Evolutionary conservation across 2,888 invertebrate species (phyloP), one percentile per base, ranked within the genome.

Genomic region (Fissipunctia ypsillon): DNA sequence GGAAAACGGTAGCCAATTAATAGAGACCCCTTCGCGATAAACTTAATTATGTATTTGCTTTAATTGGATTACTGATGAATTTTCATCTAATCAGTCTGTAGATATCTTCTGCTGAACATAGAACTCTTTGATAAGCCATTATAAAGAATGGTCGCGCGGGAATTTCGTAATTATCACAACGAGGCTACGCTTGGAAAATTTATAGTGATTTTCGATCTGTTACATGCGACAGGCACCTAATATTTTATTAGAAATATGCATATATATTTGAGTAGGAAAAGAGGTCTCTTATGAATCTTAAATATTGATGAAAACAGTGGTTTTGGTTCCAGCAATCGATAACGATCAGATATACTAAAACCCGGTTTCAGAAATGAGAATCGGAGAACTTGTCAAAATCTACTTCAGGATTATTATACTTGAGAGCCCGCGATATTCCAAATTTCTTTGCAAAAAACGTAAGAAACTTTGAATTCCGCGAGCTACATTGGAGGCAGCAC

Each of bases 41-140:
- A 57, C 61, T 75, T 69, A 69, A 75, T 75, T 80, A 84, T n/a
- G n/a, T n/a, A n/a, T 81, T 80, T 75, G 48, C 31, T 75, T 63
- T 81, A 80, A 80, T 80, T 84, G 48, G 54, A 84, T 81, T 50
- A 64, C 81, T 81, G 68, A 54, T 57, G 83, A 84, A 79, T 78
- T 83, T 69, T 22, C 28, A 68, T 68, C 16, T 77, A 61, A 78
- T 83, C 56, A 83, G 38, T 38, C 31, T 14, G 48, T 54, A 28
- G 41, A 54, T 60, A 56, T 78, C 43, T 61, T 31, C 16, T 43
- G 43, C 3, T 76, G 10, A 59, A 41, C 25, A 19, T n/a, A 12
- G 25, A 31, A 41, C 31, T 48, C 31, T 59, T 77, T 43, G n/a
- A 67, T 35, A 28, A 57, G n/a, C 31, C 31, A 19, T 57, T 59